Conservation (phyloP, 2,888 invertebrate species). For the Biston stratarius region DNA sequence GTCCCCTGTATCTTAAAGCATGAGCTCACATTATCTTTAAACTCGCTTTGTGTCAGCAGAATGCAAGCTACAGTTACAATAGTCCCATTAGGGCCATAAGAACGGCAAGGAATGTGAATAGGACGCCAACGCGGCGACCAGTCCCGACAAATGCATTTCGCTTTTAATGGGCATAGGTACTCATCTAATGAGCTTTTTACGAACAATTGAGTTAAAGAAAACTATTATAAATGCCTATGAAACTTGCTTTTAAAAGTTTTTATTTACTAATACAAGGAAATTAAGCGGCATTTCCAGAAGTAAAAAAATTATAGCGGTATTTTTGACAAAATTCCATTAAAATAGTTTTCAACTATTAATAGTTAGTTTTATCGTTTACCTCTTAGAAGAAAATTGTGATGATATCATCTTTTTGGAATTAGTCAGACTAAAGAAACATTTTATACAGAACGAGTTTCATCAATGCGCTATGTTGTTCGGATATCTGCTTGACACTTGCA, state of each 20-base stretch:
- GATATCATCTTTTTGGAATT: conserved; percentile 12
- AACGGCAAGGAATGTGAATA: conserved; percentile 60
- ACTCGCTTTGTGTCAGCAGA: conserved; percentile 44
- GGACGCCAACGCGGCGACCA: conserved; percentile 46
- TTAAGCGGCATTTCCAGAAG: not conserved
- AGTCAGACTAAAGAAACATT: conserved; percentile 15
- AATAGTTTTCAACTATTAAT: too few species aligned
- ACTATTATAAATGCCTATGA: conserved; percentile 4
- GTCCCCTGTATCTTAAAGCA: not conserved
- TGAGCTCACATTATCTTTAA: conserved; percentile 10
- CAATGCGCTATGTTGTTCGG: not conserved
- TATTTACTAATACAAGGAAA: not conserved
- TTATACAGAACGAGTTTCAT: conserved; percentile 14
- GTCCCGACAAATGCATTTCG: conserved; percentile 41
- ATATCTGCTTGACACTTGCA: conserved; percentile 20
- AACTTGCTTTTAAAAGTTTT: not conserved
- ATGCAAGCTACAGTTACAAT: conserved; percentile 63
- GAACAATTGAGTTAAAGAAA: conserved; percentile 8
- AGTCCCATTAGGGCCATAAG: conserved; percentile 61
- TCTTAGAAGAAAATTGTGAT: conserved; percentile 10
- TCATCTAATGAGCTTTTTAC: conserved; percentile 45
- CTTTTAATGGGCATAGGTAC: conserved; percentile 52
- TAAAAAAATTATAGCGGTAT: not conserved
- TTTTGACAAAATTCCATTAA: not conserved
- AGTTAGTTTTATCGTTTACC: not conserved